A percentile compares a stretch with the other conserved stretches of the same genome.
Evolutionary conservation across 2,113 vertebrate genomes (phyloP).

Genomic region (Oplegnathus fasciatus): DNA sequence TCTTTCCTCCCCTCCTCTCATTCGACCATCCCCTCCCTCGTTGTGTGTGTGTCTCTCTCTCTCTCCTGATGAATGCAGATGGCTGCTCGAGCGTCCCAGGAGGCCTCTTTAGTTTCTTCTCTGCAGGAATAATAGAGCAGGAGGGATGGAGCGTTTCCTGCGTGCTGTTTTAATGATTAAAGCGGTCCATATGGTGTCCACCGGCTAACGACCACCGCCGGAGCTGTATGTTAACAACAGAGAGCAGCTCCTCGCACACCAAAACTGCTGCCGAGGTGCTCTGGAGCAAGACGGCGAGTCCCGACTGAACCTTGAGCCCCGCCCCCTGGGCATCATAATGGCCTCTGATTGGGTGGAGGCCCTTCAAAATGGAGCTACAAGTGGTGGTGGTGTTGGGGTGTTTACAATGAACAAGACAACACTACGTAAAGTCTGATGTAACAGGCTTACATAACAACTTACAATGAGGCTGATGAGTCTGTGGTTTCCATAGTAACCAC

Average conservation of each 20-base stretch:
- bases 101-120: constrained; percentile 26
- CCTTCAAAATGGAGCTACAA: background rate
- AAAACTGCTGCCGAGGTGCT: no score
- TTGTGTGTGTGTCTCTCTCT: background rate
- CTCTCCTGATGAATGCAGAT: constrained; percentile 29
- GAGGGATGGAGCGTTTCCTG: constrained; percentile 1
- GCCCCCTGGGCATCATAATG: no score
- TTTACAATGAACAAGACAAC: no score
- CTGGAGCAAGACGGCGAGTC: background rate
- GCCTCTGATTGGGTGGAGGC: background rate
- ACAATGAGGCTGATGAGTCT: background rate
- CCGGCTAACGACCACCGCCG: background rate
- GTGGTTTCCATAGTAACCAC: background rate
- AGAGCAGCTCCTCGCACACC: background rate
- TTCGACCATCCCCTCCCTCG: background rate
- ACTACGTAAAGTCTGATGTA: background rate
- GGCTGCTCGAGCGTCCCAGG: background rate
- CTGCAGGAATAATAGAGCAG: constrained; percentile 23
- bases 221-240: background rate
- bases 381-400: background rate
- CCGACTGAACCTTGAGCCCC: background rate
- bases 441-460: no score
- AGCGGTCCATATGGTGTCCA: constrained; percentile 10
- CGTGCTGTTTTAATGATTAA: constrained; percentile 28
- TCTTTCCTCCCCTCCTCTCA: background rate